Evolutionary conservation across 2,888 invertebrate genomes (phyloP).

Genomic region (Andricus quercusramuli): DNA sequence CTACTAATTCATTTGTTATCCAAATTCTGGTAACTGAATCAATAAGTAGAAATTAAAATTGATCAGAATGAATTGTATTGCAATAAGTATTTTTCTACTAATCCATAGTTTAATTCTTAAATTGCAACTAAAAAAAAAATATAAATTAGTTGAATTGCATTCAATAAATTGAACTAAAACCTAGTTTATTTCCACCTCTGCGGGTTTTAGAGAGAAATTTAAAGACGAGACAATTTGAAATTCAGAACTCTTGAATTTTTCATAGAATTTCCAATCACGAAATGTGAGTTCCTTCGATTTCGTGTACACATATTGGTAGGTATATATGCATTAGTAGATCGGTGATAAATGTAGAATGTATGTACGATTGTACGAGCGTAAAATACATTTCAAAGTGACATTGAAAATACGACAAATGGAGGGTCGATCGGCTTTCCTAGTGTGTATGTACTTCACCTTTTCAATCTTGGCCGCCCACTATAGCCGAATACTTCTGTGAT

Average conservation of each 20-base stretch:
- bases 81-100: too few relatives aligned
- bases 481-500: slow-evolving; percentile 12
- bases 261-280: slow-evolving; percentile 24
- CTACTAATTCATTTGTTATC: too few relatives aligned
- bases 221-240: neutral
- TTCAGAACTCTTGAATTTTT: neutral
- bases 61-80: too few relatives aligned
- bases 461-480: neutral
- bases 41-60: too few relatives aligned
- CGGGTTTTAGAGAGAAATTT: neutral
- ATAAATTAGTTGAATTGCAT: too few relatives aligned
- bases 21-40: too few relatives aligned
- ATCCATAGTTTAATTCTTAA: too few relatives aligned
- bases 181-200: too few relatives aligned
- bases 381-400: neutral
- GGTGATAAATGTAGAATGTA: neutral
- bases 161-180: too few relatives aligned
- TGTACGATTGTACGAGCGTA: neutral
- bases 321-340: neutral
- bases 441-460: neutral
- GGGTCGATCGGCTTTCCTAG: neutral
- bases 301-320: neutral
- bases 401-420: slow-evolving; percentile 20
- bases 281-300: neutral
- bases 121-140: too few relatives aligned